These are phyloP conservation scores for Drosophila macrospina DNA, from an alignment of 2,888 invertebrate species.

Conservation along the genomic window DNA sequence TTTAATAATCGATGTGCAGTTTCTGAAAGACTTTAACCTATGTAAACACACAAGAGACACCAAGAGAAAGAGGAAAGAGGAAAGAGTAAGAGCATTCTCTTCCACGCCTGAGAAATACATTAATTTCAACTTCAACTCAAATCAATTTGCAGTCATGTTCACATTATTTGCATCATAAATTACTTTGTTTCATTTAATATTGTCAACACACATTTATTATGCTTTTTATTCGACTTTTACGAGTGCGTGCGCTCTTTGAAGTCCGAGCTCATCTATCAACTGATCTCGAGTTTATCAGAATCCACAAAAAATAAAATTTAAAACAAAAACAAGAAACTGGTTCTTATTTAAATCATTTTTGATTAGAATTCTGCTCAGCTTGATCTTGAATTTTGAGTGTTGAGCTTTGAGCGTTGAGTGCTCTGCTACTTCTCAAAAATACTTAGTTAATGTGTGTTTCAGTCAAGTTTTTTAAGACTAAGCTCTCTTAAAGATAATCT, in stretches of 20 bases:
- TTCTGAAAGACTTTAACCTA: background rate
- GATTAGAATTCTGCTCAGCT: background rate
- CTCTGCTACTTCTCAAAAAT: no score
- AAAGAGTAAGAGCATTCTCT: background rate
- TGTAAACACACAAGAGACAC: no score
- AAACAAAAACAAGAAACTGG: background rate
- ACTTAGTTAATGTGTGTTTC: no score
- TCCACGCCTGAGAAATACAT: no score
- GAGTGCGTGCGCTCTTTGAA: conserved; percentile 3
- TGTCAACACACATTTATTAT: conserved; percentile 7
- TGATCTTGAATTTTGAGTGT: background rate
- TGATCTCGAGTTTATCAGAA: conserved; percentile 3
- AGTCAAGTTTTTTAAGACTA: no score
- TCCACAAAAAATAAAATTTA: no score
- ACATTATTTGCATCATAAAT: conserved; percentile 1
- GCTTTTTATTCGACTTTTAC: conserved; percentile 9
- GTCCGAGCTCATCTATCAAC: background rate
- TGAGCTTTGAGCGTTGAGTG: no score
- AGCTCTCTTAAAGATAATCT: no score
- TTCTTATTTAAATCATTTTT: background rate
- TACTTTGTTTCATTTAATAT: background rate
- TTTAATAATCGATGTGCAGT: no score
- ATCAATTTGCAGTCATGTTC: background rate
- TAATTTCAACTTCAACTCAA: no score
- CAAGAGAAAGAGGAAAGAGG: no score